A percentile compares a stretch with the other conserved stretches of the same genome.
These are phyloP conservation scores for Acanthosoma haemorrhoidale DNA, from an alignment of 2,888 invertebrate species.

Conservation along the genomic window DNA sequence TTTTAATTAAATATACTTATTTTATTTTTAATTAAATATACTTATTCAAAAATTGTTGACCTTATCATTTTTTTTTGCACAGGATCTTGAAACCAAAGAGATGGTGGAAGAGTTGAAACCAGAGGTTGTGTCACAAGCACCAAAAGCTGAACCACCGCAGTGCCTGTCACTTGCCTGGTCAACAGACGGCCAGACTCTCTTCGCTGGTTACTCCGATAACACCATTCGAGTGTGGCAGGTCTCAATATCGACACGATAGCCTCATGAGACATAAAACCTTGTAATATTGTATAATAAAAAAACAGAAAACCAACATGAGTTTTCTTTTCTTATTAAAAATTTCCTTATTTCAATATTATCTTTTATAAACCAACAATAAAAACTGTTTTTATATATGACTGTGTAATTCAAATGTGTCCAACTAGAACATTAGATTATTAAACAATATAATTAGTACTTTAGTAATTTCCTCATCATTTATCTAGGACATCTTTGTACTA, in stretches of 20 bases:
- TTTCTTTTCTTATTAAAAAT: not conserved
- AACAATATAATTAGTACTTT: too few relatives aligned
- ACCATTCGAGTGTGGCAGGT: slow-evolving; percentile 99
- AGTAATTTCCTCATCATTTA: too few relatives aligned
- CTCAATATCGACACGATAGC: slow-evolving; percentile 69
- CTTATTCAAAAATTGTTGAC: not conserved
- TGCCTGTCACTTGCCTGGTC: slow-evolving; percentile 98
- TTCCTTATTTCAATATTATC: not conserved
- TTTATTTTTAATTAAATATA: not conserved
- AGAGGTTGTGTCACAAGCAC: slow-evolving; percentile 73
- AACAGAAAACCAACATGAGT: not conserved
- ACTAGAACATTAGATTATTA: too few relatives aligned
- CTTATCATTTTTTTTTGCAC: slow-evolving; percentile 39
- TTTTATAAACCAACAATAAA: too few relatives aligned
- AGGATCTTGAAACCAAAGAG: slow-evolving; percentile 98
- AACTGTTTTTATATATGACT: too few relatives aligned
- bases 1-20: not conserved
- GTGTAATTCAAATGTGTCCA: too few relatives aligned
- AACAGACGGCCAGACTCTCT: slow-evolving; percentile 96
- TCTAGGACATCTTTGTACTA: too few relatives aligned
- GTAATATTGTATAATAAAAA: slow-evolving; percentile 19
- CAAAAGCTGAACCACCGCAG: slow-evolving; percentile 88
- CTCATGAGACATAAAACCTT: slow-evolving; percentile 9
- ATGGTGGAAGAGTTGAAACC: slow-evolving; percentile 97
- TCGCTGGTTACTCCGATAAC: slow-evolving; percentile 98